phyloP scores from a whole-genome alignment of 2,888 invertebrate species.

The Parnassius mnemosyne region DNA sequence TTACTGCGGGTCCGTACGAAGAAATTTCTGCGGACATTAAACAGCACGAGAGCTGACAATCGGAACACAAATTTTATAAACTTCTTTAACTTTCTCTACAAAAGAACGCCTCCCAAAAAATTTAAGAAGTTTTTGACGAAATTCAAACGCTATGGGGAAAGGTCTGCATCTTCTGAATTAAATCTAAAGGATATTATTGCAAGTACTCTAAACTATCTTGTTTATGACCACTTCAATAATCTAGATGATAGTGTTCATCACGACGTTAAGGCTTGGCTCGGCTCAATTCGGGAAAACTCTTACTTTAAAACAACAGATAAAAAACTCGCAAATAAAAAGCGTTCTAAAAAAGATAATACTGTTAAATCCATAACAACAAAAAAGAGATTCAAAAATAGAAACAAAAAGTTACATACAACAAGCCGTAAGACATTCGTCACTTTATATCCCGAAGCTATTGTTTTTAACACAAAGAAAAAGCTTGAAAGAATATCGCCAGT shows the following conservation, averaged over 20 bases:
- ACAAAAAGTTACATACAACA: neutral
- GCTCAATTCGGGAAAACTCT: neutral
- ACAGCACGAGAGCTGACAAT: neutral
- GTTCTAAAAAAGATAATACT: neutral
- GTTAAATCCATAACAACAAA: neutral
- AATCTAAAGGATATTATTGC: constrained; percentile 8
- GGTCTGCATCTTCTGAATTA: neutral
- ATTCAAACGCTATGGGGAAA: constrained; percentile 8
- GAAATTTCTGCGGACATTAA: neutral
- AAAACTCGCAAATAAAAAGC: neutral
- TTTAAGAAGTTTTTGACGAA: constrained; percentile 3
- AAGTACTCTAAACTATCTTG: constrained; percentile 4
- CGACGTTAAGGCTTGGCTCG: constrained; percentile 9
- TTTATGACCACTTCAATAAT: constrained; percentile 6
- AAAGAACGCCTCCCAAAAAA: neutral
- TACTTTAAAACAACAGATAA: neutral
- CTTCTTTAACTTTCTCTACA: constrained; percentile 16
- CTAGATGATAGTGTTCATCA: constrained; percentile 2
- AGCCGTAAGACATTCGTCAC: constrained; percentile 9
- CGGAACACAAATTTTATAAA: constrained; percentile 5
- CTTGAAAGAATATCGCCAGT: neutral
- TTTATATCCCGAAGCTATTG: constrained; percentile 16
- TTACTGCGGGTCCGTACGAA: constrained; percentile 4
- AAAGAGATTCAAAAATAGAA: neutral
- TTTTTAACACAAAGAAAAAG: neutral